A percentile compares a stretch with the other conserved stretches of the same genome.
These are phyloP conservation scores for Stenotaenia linearis DNA, from an alignment of 2,888 invertebrate genomes.

Conservation along the genomic window DNA sequence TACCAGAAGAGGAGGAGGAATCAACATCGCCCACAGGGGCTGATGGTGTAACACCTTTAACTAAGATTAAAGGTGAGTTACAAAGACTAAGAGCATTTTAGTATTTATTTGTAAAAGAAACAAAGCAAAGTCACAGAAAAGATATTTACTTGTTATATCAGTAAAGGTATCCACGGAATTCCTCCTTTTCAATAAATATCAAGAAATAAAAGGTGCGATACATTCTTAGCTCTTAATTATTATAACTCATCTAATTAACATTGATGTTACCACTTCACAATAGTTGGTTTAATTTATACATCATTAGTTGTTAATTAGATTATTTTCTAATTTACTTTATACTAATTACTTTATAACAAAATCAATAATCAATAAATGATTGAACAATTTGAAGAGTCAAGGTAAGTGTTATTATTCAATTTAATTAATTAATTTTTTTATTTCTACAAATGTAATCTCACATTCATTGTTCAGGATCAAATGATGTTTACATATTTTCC, in stretches of 20 bases:
- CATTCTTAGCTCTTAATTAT: neutral
- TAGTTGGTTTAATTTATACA: too few relatives aligned
- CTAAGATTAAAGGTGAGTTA: conserved; percentile 41
- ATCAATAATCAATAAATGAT: neutral
- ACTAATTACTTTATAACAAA: neutral
- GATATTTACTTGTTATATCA: neutral
- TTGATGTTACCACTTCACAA: neutral
- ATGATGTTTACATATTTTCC: neutral
- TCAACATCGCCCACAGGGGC: conserved; percentile 49
- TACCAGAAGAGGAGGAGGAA: conserved; percentile 53
- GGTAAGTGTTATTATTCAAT: neutral
- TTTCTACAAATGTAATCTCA: too few relatives aligned
- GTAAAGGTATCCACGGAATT: neutral
- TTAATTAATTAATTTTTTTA: neutral
- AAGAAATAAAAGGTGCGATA: neutral
- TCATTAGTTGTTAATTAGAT: too few relatives aligned
- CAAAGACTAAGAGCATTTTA: neutral
- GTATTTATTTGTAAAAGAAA: neutral
- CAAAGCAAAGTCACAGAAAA: neutral
- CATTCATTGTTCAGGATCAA: neutral
- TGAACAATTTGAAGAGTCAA: conserved; percentile 1
- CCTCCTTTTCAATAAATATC: neutral
- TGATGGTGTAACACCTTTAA: conserved; percentile 49
- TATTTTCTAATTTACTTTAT: too few relatives aligned
- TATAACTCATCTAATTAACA: neutral